phyloP scores from a whole-genome alignment of 2,113 vertebrate genomes.

The Mobula birostris region DNA sequence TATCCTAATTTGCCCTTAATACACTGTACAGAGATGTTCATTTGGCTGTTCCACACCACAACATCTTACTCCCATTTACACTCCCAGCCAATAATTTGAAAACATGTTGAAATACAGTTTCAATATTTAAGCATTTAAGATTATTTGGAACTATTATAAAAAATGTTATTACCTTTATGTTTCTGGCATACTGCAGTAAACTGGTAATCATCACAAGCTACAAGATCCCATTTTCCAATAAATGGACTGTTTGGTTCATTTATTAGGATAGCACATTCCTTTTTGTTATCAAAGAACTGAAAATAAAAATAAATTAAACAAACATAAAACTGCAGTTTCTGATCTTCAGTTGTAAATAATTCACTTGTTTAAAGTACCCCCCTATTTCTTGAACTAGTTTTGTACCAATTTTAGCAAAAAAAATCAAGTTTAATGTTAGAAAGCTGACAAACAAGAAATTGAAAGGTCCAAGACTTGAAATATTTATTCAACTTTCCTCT shows the following conservation, averaged over 20 bases:
- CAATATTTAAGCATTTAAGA: neutral
- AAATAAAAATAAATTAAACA: slow-evolving; percentile 39
- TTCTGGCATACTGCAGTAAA: slow-evolving; percentile 70
- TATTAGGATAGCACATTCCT: slow-evolving; percentile 70
- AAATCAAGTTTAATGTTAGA: neutral
- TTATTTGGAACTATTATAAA: neutral
- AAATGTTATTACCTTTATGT: slow-evolving; percentile 60
- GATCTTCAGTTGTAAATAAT: neutral
- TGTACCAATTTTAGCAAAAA: neutral
- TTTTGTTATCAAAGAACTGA: slow-evolving; percentile 60
- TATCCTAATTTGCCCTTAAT: neutral
- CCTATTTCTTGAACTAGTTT: neutral
- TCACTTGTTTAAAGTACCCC: neutral
- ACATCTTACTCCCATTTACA: no score
- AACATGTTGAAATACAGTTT: neutral
- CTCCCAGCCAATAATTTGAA: neutral
- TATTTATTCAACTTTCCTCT: neutral
- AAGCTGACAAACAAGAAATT: neutral
- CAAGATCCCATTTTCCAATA: slow-evolving; percentile 84
- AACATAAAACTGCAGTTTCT: neutral
- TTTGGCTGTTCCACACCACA: no score
- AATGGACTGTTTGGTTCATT: slow-evolving; percentile 67
- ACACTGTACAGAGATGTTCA: neutral
- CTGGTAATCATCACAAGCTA: slow-evolving; percentile 64
- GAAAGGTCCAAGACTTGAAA: neutral